Percentiles rank a stretch among this genome's conserved stretches.
Conservation (phyloP, 2,888 invertebrate species). For the Stenchaetothrips biformis region DNA sequence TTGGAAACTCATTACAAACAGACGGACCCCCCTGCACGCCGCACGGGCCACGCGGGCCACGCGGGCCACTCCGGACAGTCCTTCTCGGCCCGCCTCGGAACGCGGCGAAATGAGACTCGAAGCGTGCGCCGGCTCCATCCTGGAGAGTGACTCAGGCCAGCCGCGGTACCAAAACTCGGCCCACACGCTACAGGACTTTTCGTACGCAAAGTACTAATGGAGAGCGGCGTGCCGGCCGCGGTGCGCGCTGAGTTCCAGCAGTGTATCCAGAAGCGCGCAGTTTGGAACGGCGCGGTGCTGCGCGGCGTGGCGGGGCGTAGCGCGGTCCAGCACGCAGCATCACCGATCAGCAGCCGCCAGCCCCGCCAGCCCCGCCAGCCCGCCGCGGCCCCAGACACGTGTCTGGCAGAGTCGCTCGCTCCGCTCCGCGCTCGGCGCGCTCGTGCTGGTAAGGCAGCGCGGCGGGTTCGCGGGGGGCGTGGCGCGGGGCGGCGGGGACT, state of each 20-base stretch:
- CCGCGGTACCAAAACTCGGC: too few relatives aligned
- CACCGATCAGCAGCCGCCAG: background rate
- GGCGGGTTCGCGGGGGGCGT: background rate
- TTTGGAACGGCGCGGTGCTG: background rate
- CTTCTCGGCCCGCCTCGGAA: too few relatives aligned
- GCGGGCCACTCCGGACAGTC: too few relatives aligned
- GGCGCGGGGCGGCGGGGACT: background rate
- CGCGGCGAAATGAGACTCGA: too few relatives aligned
- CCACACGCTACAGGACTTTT: too few relatives aligned
- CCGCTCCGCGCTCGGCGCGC: background rate
- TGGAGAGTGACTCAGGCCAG: too few relatives aligned
- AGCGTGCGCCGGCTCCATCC: too few relatives aligned
- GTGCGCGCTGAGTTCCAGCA: too few relatives aligned
- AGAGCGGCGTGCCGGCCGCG: too few relatives aligned
- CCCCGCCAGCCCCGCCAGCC: background rate
- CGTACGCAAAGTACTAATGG: too few relatives aligned
- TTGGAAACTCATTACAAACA: constrained; percentile 6
- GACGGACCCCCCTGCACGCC: background rate
- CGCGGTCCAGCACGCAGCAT: constrained; percentile 16
- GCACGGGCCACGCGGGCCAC: background rate
- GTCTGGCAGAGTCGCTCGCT: constrained; percentile 20
- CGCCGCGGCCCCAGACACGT: background rate
- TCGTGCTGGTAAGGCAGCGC: constrained; percentile 7
- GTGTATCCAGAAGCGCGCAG: too few relatives aligned
- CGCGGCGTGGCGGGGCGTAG: background rate